Evolutionary conservation across 2,888 invertebrate genomes (phyloP).

Genomic region (Penaeus monodon): DNA sequence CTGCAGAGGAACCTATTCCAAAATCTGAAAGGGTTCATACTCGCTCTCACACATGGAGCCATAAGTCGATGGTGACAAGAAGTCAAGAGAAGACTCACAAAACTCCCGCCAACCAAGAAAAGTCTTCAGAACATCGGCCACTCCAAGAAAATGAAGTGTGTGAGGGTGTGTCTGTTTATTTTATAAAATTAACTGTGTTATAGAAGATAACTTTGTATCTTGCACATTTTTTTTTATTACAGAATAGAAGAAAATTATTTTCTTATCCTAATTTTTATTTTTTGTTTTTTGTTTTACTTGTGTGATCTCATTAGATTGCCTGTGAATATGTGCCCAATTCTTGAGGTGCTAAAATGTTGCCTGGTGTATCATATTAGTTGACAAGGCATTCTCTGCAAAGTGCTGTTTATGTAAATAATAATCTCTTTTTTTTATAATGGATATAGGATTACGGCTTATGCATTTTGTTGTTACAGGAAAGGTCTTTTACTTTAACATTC

Average conservation of each 20-base stretch:
- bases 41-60: slow-evolving; percentile 60
- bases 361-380: slow-evolving; percentile 40
- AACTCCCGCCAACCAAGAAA: slow-evolving; percentile 31
- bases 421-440: slow-evolving; percentile 27
- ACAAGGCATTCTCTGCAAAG: slow-evolving; percentile 35
- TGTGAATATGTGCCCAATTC: slow-evolving; percentile 26
- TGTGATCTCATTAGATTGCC: slow-evolving; percentile 48
- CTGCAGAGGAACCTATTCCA: slow-evolving; percentile 25
- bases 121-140: neutral
- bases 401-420: slow-evolving; percentile 18
- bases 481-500: neutral
- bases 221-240: neutral
- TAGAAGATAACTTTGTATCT: slow-evolving; percentile 1
- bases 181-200: slow-evolving; percentile 8
- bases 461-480: slow-evolving; percentile 11
- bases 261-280: no score
- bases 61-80: slow-evolving; percentile 64
- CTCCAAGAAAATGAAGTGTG: slow-evolving; percentile 34
- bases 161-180: neutral
- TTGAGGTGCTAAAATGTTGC: slow-evolving; percentile 59
- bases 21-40: slow-evolving; percentile 61
- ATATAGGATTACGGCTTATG: neutral
- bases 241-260: no score
- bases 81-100: slow-evolving; percentile 63
- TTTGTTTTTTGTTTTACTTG: neutral